A percentile compares a stretch with the other conserved stretches of the same genome.
These are phyloP conservation scores for Dugesia japonica DNA, from an alignment of 2,888 invertebrate species.

Conservation along the genomic window DNA sequence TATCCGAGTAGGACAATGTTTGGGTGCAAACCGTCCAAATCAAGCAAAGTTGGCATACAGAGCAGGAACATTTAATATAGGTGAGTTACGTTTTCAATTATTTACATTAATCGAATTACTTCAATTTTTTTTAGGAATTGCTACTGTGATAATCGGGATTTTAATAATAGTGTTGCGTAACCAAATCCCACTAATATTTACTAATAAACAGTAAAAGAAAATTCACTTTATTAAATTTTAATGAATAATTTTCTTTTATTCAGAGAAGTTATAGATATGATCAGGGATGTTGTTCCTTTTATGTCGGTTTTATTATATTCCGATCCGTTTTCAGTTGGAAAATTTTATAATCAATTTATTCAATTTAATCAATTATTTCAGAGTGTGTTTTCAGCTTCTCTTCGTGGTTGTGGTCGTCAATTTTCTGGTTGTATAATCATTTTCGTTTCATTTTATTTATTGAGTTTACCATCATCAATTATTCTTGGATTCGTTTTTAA, in stretches of 20 bases:
- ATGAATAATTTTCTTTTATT: too few species aligned
- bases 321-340: neutral
- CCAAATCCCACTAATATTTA: neutral
- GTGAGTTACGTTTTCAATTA: neutral
- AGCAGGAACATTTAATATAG: neutral
- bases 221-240: too few species aligned
- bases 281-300: neutral
- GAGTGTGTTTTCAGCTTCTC: neutral
- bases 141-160: neutral
- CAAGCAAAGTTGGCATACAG: neutral
- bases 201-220: conserved; percentile 20
- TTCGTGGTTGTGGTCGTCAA: neutral
- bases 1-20: neutral
- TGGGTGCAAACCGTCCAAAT: neutral
- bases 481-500: neutral
- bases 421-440: neutral
- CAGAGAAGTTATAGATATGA: neutral
- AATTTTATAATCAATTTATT: too few species aligned
- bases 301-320: neutral
- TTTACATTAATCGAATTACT: neutral
- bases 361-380: too few species aligned
- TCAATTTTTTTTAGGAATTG: neutral
- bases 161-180: neutral
- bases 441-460: neutral
- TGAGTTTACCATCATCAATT: neutral